phyloP scores from a whole-genome alignment of 2,888 invertebrate genomes.

The Drosophila koepferae region DNA sequence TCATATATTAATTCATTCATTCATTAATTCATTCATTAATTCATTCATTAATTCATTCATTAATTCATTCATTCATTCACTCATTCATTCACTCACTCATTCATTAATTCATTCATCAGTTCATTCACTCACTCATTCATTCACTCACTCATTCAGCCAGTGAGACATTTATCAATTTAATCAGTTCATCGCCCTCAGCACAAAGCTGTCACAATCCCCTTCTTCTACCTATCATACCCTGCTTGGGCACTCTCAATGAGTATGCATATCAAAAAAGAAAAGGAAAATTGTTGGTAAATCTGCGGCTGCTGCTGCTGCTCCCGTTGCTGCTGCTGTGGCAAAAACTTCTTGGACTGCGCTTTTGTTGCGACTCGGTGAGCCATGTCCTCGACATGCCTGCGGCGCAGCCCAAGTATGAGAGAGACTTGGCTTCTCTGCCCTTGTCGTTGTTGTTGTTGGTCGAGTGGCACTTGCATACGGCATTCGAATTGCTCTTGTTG shows the following conservation, averaged over 20 bases:
- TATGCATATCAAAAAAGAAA: not conserved
- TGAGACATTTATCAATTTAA: too few relatives aligned
- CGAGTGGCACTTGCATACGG: constrained; percentile 67
- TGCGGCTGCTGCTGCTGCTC: constrained; percentile 35
- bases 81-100: too few relatives aligned
- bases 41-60: too few relatives aligned
- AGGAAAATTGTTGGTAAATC: constrained; percentile 57
- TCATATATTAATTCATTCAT: too few relatives aligned
- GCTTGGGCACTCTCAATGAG: not conserved
- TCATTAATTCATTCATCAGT: too few relatives aligned
- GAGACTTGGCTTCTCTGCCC: constrained; percentile 59
- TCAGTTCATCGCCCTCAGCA: too few relatives aligned
- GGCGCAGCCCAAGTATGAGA: constrained; percentile 47
- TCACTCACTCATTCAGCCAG: too few relatives aligned
- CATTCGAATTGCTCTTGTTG: constrained; percentile 29
- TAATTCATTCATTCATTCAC: too few relatives aligned
- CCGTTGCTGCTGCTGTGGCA: constrained; percentile 44
- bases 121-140: too few relatives aligned
- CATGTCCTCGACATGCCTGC: constrained; percentile 56
- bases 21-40: too few relatives aligned
- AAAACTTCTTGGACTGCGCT: constrained; percentile 62
- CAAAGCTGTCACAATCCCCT: not conserved
- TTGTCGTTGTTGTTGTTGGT: constrained; percentile 42
- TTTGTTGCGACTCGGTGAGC: constrained; percentile 79
- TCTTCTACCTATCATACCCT: not conserved